Base-by-base conservation (phyloP, 1,140 invertebrate genomes). In the Lethocerus indicus region DNA sequence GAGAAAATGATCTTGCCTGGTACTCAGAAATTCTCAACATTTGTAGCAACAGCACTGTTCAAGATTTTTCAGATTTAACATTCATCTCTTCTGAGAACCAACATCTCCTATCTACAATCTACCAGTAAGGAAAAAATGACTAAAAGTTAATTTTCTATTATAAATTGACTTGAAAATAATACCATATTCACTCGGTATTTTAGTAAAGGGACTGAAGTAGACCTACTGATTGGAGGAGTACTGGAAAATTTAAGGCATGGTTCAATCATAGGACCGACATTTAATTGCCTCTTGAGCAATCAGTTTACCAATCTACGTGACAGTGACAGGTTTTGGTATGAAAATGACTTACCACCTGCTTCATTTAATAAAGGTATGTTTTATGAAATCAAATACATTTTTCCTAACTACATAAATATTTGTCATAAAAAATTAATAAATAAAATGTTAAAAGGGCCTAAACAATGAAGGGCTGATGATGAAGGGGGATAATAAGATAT, bases 321-420 rank as follows among this genome's bases (percentile, higher is more conserved):
- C 57, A 83, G 84, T 28, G 87, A 92, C 67, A 73, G 91, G 49
- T 95, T 91, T 59, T 96, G 90, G 88, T 95, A 92, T 58, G 90
- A 95, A 65, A 94, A 94, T 60, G 90, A 94, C 60, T 73, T 93
- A 25, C 87, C 88, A 0, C 89, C 89, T 0, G 88, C 87, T 1
- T 79, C 87, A 6, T 76, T 94, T 52, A 79, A 71, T 6, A 64
- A 63, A 62, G 68, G 71, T 72, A 58, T 41, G 9, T 44, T 25
- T 44, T 41, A 7, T 26, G 6, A 39, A 2, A 3, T 47, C 12
- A 5, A 7, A 44, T 44, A 24, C 4, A 23, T 44, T 21, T 26
- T 23, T n/a, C n/a, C n/a, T n/a, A n/a, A n/a, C n/a, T n/a, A n/a
- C n/a, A n/a, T n/a, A n/a, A n/a, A n/a, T n/a, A n/a, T n/a, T n/a